Conservation (phyloP, 2,797 vertebrate genomes). For the Psittacula echo region DNA sequence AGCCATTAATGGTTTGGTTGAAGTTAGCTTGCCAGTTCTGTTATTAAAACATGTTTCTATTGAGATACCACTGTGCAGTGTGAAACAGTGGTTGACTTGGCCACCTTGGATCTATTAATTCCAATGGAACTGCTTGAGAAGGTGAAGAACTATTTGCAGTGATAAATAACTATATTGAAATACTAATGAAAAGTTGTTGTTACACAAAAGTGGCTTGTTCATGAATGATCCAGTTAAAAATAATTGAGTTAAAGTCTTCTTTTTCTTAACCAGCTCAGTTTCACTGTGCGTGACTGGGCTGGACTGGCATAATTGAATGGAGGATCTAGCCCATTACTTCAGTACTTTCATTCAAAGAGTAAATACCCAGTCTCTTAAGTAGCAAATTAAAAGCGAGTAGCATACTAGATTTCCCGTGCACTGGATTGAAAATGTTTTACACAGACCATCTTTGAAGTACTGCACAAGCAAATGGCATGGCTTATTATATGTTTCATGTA, state of each 20-base stretch:
- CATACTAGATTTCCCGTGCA: conserved; percentile 17
- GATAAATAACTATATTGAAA: background rate
- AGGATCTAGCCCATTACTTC: conserved; percentile 2
- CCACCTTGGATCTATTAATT: background rate
- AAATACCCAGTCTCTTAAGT: background rate
- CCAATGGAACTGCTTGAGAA: background rate
- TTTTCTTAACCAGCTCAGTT: background rate
- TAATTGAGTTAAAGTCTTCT: background rate
- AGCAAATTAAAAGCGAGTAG: conserved; percentile 5
- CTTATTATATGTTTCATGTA: conserved; percentile 58
- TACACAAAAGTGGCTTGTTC: background rate
- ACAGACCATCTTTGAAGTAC: conserved; percentile 44
- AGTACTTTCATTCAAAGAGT: background rate
- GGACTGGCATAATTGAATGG: background rate
- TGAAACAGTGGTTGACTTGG: background rate
- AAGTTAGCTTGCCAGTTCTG: background rate
- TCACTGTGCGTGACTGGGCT: background rate
- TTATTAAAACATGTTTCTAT: background rate
- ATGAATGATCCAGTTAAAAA: background rate
- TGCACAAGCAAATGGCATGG: conserved; percentile 37
- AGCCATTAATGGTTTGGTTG: background rate
- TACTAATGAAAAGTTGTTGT: conserved; percentile 6
- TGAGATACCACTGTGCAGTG: background rate
- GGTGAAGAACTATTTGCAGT: background rate
- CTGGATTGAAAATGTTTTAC: conserved; percentile 28